Evolutionary conservation across 2,888 invertebrate species (phyloP), one percentile per base, ranked within the genome.

Genomic region (Malacosoma neustria): DNA sequence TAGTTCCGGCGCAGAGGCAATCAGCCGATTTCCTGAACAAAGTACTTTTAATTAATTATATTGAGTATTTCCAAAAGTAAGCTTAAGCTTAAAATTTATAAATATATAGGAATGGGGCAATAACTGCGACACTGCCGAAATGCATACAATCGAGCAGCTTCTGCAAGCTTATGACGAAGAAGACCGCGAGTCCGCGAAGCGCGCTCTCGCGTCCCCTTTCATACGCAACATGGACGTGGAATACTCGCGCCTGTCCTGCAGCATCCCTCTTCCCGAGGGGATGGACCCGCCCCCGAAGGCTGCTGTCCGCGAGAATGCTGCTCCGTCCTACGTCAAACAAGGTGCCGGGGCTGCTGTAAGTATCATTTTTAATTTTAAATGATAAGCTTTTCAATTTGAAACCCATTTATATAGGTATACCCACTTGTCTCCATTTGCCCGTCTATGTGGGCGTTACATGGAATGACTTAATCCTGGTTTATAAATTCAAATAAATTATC

Each of bases 181-280:
- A 59, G 96, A 97, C 70, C 88, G 92, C 0, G 94, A 95, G 32
- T 80, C 89, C n/a, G 94, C 94, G 1, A 88, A 88, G 50, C 75
- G 87, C 32, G 95, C 95, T 0, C 79, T 97, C 1, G 89, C 90
- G 40, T 91, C 91, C 48, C 92, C 96, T 0, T 97, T 97, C 68
- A 95, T 97, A 38, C 91, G 93, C 45, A 93, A 93, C 66, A 95
- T 97, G 96, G 97, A 97, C 69, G 92, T 96, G 4, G 97, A 97
- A 66, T 96, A 95, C 65, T 89, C 95, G 0, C 89, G 93, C 45
- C 52, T 84, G 15, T 79, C 82, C 0, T 45, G 51, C 6, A 45
- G 46, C 3, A 54, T 84, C 2, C 75, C 73, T 0, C 49, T 82
- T 41, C 82, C 82, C 0, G 71, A 75, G 40, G 65, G 57, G 0